Base-by-base conservation (phyloP, 2,113 vertebrate genomes). In the Nothobranchius kuhntae region DNA sequence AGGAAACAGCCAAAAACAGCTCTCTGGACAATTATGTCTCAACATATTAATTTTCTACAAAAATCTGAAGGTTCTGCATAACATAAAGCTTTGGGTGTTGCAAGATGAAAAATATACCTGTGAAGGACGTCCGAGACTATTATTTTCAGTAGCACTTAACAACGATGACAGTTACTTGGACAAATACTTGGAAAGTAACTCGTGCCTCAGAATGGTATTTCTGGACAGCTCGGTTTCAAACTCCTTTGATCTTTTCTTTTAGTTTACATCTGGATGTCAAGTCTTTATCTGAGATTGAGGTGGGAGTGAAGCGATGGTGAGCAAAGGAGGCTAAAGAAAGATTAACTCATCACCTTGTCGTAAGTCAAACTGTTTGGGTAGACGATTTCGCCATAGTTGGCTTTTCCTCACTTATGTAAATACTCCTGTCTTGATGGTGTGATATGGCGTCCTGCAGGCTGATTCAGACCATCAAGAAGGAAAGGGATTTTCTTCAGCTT, bases 121-220 rank as follows among this genome's bases (percentile, higher is more conserved):
- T 21, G 44, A 73, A 63, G 53, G 56, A 45, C 63, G 73, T 78
- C 51, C 75, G 65, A 67, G 68, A 74, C 61, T 68, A 59, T 79
- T 72, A 14, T 63, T 65, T 85, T 81, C 86, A 88, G 85, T 73
- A 86, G 82, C 83, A 85, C 85, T 72, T 86, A 81, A 69, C 85
- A 74, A 57, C 1, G 59, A 69, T 83, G 86, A 84, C 78, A 78
- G 69, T 84, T 85, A 71, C 66, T 74, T 21, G 54, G 61, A 81
- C 63, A 61, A 80, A 65, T 68, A 65, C 66, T 74, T 26, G 6
- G 65, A 11, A 72, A 77, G 73, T 48, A 81, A 71, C 66, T 70
- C 77, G 82, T 75, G 59, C 66, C 76, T 75, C 68, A 0, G 40
- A 52, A 63, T 69, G 79, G 77, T 78, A 67, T 82, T 85, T 77